Base-by-base conservation (phyloP, 2,113 vertebrate genomes). In the Meriones unguiculatus region DNA sequence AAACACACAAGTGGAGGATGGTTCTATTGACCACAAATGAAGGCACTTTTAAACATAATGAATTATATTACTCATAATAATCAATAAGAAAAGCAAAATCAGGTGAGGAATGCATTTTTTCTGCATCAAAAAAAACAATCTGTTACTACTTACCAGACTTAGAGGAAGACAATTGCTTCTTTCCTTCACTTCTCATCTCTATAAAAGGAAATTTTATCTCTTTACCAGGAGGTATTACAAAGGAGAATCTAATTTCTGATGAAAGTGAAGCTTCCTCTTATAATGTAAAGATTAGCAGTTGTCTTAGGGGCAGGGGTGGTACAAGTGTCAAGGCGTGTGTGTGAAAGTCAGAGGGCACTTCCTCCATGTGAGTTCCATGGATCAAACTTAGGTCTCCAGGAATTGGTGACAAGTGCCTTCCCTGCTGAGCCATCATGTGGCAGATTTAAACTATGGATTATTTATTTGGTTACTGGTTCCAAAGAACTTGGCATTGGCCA, bases 171-270 rank as follows among this genome's bases (percentile, higher is more conserved):
- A 75, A 11, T 2, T 59, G 13, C 17, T 46, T 50, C 12, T 54
- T 28, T 76, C n/a, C 76, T 93, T 57, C 24, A 14, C 24, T 67
- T 84, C 73, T 92, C 14, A 65, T 11, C 10, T 52, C 1, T 20
- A 8, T 30, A 70, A 10, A 57, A 91, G 11, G 30, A 70, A n/a
- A 57, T 52, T 87, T 38, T 65, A 32, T 89, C 46, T 82, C 87
- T 73, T 84, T 38, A 59, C 2, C 50, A 54, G 28, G 62, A 90
- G 77, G 62, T 38, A n/a, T 72, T 54, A 38, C 7, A 20, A 84
- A 70, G 38, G 59, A 86, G 90, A 90, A 46, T 81, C 65, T 76
- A 75, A 85, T 3, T 70, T 95, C 30, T 84, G 28, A 81, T 75
- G 38, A 59, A 65, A 46, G 84, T 11, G 65, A 35, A 84, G 17